Conservation (phyloP, 2,113 vertebrate species). For the Thinocorus orbignyianus region DNA sequence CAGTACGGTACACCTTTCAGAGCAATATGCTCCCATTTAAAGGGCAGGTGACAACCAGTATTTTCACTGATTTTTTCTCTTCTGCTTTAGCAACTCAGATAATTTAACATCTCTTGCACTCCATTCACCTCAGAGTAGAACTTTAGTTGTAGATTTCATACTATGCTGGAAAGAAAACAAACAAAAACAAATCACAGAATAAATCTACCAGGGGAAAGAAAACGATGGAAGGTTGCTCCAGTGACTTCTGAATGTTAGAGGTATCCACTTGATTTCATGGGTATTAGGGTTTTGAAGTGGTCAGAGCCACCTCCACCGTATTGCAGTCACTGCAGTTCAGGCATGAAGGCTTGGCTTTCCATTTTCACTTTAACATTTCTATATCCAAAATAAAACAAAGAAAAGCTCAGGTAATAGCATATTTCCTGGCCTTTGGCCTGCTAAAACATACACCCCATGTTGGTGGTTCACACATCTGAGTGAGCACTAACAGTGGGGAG, state of each 20-base stretch:
- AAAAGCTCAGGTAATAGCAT: background rate
- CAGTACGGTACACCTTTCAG: background rate
- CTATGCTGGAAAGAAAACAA: background rate
- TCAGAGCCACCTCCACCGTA: background rate
- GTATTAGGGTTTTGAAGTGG: background rate
- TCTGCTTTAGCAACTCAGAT: background rate
- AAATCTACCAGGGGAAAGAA: background rate
- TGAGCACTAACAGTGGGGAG: background rate
- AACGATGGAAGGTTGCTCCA: fast-evolving
- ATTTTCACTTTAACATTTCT: background rate
- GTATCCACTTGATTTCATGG: background rate
- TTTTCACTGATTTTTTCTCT: background rate
- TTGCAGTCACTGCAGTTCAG: background rate
- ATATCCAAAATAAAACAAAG: background rate
- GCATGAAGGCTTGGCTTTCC: background rate
- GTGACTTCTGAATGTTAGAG: background rate
- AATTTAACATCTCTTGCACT: background rate
- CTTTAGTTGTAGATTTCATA: background rate
- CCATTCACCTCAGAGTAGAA: background rate
- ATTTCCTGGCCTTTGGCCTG: background rate
- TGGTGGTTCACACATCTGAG: background rate
- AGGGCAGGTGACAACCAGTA: background rate
- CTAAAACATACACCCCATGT: background rate
- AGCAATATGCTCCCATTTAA: background rate
- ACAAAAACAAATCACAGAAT: background rate